phyloP scores from a whole-genome alignment of 2,797 vertebrate species.

The Micromesistius poutassou region DNA sequence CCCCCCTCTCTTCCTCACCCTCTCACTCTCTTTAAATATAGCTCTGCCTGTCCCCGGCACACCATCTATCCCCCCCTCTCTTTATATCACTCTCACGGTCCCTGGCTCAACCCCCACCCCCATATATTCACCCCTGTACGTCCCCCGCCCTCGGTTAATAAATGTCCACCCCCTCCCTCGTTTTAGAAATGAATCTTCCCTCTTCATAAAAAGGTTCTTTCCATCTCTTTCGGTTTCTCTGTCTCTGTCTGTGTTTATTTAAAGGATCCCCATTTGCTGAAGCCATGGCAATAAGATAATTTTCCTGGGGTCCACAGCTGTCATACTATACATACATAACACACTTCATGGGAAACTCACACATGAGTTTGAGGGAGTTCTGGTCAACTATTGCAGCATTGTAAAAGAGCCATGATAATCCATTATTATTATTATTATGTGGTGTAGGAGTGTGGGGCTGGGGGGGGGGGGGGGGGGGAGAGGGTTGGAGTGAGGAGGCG shows the following conservation, averaged over 20 bases:
- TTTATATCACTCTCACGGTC: conserved; percentile 24
- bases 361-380: too few relatives aligned
- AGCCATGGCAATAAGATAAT: too few relatives aligned
- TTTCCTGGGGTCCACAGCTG: too few relatives aligned
- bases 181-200: not conserved
- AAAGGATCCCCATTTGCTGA: too few relatives aligned
- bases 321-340: too few relatives aligned
- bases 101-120: conserved; percentile 39
- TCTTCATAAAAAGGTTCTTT: not conserved
- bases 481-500: too few relatives aligned
- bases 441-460: too few relatives aligned
- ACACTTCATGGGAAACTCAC: too few relatives aligned
- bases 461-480: too few relatives aligned
- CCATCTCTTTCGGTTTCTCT: not conserved
- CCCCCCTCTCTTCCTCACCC: conserved; percentile 17
- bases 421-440: too few relatives aligned
- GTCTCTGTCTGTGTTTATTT: not conserved
- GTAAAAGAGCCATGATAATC: not conserved
- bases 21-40: too few relatives aligned
- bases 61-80: conserved; percentile 7
- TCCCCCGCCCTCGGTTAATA: not conserved
- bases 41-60: not conserved
- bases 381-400: not conserved
- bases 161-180: not conserved
- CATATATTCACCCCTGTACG: too few relatives aligned